phyloP scores from a whole-genome alignment of 2,888 invertebrate species.

The Alviniconcha strummeri region DNA sequence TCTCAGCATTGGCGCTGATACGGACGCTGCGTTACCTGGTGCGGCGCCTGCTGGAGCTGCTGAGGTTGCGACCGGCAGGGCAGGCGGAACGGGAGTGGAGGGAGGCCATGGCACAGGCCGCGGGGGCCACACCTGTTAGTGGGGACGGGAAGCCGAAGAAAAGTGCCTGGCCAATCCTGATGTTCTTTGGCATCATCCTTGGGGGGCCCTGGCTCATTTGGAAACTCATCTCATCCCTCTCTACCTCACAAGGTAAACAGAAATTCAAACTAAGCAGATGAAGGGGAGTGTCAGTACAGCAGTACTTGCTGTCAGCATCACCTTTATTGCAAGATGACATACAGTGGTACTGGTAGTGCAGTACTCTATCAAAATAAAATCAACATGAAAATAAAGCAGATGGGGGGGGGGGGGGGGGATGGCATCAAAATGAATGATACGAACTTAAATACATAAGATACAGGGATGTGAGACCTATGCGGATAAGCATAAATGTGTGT shows the following conservation, averaged over 20 bases:
- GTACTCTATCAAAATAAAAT: no score
- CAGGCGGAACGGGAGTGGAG: conserved; percentile 72
- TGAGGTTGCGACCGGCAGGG: conserved; percentile 74
- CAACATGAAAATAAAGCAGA: no score
- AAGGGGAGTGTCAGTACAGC: background rate
- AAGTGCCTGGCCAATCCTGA: conserved; percentile 89
- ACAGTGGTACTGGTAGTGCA: no score
- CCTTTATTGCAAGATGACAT: no score
- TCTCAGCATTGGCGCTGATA: conserved; percentile 90
- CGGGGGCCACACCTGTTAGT: conserved; percentile 73
- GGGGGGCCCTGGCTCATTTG: conserved; percentile 94
- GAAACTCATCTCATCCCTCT: conserved; percentile 81
- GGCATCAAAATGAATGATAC: no score
- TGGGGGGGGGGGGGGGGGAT: no score
- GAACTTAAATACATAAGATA: no score
- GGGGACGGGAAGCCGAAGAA: conserved; percentile 60
- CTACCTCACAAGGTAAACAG: conserved; percentile 33
- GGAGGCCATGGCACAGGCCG: conserved; percentile 59
- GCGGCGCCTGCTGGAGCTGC: conserved; percentile 81
- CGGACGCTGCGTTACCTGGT: conserved; percentile 87
- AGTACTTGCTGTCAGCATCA: no score
- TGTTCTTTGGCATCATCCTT: conserved; percentile 91
- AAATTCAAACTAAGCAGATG: background rate
- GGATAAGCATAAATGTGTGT: no score
- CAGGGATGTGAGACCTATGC: no score